Conservation (phyloP, 2,113 vertebrate species). For the Prunella fulvescens region DNA sequence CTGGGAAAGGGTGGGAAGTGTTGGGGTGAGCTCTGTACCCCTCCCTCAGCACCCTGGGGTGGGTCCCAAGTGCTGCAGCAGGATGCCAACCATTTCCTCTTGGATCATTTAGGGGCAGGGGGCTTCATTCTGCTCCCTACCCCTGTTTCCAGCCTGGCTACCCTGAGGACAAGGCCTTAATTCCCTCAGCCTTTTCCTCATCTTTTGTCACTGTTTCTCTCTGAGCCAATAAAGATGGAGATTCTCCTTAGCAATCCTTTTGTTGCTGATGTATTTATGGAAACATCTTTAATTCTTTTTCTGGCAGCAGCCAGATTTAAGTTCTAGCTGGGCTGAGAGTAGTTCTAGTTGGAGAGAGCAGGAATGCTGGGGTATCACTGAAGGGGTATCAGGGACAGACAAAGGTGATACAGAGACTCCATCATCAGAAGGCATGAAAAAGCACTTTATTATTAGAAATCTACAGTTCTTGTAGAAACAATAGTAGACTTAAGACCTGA, state of each 20-base stretch:
- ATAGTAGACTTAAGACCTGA: no score
- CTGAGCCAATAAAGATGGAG: background rate
- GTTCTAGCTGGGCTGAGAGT: background rate
- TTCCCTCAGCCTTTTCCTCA: background rate
- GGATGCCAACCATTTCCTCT: background rate
- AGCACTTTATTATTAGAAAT: no score
- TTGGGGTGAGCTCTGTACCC: background rate
- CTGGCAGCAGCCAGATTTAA: background rate
- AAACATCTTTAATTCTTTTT: background rate
- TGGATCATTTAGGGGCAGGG: background rate
- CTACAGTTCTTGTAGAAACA: no score
- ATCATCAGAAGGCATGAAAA: no score
- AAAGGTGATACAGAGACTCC: no score
- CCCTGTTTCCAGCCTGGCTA: background rate
- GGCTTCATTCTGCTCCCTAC: background rate
- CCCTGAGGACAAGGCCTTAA: background rate
- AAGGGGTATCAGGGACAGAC: no score
- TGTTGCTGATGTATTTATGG: background rate
- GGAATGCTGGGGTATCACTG: background rate
- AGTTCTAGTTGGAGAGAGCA: background rate
- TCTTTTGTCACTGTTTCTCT: background rate
- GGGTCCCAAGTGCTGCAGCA: background rate
- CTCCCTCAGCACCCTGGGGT: background rate
- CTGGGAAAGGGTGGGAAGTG: background rate
- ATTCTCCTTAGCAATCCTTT: background rate